Evolutionary conservation across 2,888 invertebrate species (phyloP), one percentile per base, ranked within the genome.

Genomic region (Octodonta nipae): DNA sequence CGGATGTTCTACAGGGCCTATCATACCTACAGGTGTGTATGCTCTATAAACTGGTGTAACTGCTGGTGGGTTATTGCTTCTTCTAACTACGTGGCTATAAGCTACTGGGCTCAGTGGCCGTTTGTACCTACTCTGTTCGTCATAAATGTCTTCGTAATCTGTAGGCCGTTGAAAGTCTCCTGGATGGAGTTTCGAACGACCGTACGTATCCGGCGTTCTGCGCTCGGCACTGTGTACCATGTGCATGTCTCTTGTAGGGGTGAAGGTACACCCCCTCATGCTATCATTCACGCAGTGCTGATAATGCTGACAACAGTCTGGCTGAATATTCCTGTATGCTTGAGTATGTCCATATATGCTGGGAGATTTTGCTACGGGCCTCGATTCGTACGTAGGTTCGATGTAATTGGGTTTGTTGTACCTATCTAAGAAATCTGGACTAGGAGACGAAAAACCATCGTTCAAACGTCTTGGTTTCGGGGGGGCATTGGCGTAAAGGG

Each of bases 401-500:
- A 41, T 30, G 17, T 40, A 39, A 12, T 44, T 43, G 6, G 39
- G 40, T n/a, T n/a, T n/a, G 35, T 58, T 60, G 59, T 67, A 63
- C 45, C 65, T 62, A 49, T 68, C 64, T 54, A 55, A 38, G 24
- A 55, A 46, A 44, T 80, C 79, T 22, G 78, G 77, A 48, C 79
- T 78, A 1, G 79, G 78, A 3, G 82, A 80, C 27, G 78, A 77
- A 47, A 79, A 81, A 6, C 70, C 70, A 50, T 83, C 82, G 40
- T 77, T 81, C 17, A 83, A 71, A 32, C 87, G 70, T 52, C 84
- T 67, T 0, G 88, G 87, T 55, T 88, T 88, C 1, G 88, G 87
- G 7, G 87, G 87, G 3, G 88, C 87, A 60, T 88, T 88, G 1
- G 84, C 87, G 53, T 89, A 89, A 2, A 87, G 70, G 0, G 87